A percentile compares a stretch with the other conserved stretches of the same genome.
Conservation (phyloP, 2,888 invertebrate genomes). For the Drosophila birchii region DNA sequence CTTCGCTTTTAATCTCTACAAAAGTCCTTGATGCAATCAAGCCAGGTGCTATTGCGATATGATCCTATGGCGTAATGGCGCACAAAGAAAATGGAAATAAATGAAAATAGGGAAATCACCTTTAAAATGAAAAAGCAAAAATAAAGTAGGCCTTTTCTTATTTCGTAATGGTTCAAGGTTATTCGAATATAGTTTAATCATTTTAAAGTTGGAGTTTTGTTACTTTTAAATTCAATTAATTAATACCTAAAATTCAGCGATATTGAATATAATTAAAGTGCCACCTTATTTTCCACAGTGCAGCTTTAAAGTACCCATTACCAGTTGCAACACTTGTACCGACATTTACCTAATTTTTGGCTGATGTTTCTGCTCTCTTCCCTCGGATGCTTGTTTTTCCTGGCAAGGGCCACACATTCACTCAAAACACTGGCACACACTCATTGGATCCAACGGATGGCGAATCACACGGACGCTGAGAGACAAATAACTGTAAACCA, state of each 20-base stretch:
- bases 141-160: background rate
- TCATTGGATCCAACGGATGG: constrained; percentile 12
- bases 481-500: constrained; percentile 59
- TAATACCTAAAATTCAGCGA: background rate
- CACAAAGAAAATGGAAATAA: background rate
- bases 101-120: background rate
- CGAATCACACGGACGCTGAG: constrained; percentile 26
- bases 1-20: background rate
- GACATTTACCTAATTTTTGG: constrained; percentile 49
- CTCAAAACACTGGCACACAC: constrained; percentile 10
- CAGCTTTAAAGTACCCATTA: constrained; percentile 37
- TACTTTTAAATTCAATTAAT: background rate
- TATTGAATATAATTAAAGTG: too few species aligned
- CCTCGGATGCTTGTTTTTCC: constrained; percentile 17
- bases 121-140: background rate
- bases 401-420: constrained; percentile 23
- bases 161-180: background rate
- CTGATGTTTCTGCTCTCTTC: constrained; percentile 23
- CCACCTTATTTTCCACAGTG: constrained; percentile 9
- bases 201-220: background rate
- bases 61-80: background rate
- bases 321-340: constrained; percentile 37
- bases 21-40: constrained; percentile 15
- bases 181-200: background rate
- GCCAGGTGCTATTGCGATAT: constrained; percentile 12